phyloP scores from a whole-genome alignment of 2,888 invertebrate genomes.

The Zaprionus bogoriensis region DNA sequence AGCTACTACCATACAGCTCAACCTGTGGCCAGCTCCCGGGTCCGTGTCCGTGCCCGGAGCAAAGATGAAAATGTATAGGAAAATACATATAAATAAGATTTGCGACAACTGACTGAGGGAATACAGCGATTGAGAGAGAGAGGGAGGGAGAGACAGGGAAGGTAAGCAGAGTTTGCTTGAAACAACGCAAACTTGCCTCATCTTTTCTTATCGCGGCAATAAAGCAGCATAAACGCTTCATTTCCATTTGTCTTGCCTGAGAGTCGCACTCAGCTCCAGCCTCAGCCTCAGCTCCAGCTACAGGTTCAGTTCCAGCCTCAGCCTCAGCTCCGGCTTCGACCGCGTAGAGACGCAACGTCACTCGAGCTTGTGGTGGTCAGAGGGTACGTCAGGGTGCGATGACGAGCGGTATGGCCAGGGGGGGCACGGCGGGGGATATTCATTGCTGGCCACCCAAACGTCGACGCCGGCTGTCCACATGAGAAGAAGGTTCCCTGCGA shows the following conservation, averaged over 20 bases:
- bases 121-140: neutral
- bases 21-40: conserved; percentile 66
- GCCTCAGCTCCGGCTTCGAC: conserved; percentile 33
- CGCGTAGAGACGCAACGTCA: conserved; percentile 57
- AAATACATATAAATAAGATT: conserved; percentile 57
- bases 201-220: conserved; percentile 81
- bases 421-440: conserved; percentile 8
- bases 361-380: conserved; percentile 33
- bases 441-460: conserved; percentile 58
- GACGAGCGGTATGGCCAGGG: too few relatives aligned
- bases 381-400: conserved; percentile 7
- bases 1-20: too few relatives aligned
- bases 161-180: conserved; percentile 46
- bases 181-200: conserved; percentile 75
- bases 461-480: conserved; percentile 58
- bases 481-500: conserved; percentile 41
- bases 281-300: conserved; percentile 25
- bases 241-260: conserved; percentile 80
- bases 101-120: conserved; percentile 8
- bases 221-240: conserved; percentile 82
- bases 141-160: neutral
- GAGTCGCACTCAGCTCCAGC: conserved; percentile 36
- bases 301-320: conserved; percentile 79
- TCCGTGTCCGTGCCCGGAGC: conserved; percentile 44
- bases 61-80: conserved; percentile 59